Base-by-base conservation (phyloP, 2,888 invertebrate species). In the Ethmia dodecea region DNA sequence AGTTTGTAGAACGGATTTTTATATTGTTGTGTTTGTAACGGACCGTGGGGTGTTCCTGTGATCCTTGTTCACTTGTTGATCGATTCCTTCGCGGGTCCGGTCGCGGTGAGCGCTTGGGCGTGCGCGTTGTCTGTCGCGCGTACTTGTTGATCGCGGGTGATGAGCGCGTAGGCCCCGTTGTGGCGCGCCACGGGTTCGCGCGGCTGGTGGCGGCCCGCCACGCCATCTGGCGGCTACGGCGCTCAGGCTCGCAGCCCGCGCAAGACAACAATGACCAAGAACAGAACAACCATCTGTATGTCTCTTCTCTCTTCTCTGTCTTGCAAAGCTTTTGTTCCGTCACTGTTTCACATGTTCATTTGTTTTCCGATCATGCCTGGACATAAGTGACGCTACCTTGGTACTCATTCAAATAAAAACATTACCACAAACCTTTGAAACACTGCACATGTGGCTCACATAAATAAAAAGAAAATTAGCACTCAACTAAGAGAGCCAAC, bases 181-280 rank as follows among this genome's bases (percentile, higher is more conserved):
- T 90, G 90, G 90, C 90, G 87, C 89, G 89, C 58, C 89, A 90
- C 89, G 89, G 89, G 57, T 88, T 91, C 78, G 90, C 89, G 75
- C 89, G 90, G 79, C 89, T 91, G 71, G 90, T 90, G 88, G 90
- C 90, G 77, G 90, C 90, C 58, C 89, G 90, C 79, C 89, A 90
- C 87, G 90, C 90, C 88, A 88, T 91, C 88, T 90, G 90, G 90
- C 88, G 90, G 66, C 87, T 90, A 71, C 86, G 90, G 64, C 83
- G 86, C 60, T 86, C 86, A 59, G 86, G 81, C 66, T 86, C 86
- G 54, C 86, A 84, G 70, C 87, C 84, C 47, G 66, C 81, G 35
- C 81, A 83, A 47, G 81, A 75, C 70, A 71, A 70, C 75, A 83
- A 78, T 77, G 86, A 86, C 65, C 73, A 83, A 61, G 86, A 87